Evolutionary conservation across 2,113 vertebrate genomes (phyloP).

Genomic region (Sitta europaea): DNA sequence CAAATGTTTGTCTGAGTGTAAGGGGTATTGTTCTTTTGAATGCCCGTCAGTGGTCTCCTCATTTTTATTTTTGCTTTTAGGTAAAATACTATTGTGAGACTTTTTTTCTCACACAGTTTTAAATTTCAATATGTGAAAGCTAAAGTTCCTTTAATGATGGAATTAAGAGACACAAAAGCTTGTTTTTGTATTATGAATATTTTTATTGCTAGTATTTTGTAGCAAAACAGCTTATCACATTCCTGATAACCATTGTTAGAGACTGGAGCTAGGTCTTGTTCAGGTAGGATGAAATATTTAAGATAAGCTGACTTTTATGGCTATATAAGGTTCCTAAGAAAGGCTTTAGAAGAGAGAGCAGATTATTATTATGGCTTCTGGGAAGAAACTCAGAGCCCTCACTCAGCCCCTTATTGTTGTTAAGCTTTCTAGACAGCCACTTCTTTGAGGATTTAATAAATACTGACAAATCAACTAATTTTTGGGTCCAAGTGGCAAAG

Average conservation of each 20-base stretch:
- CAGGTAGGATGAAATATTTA: background rate
- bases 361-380: background rate
- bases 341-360: background rate
- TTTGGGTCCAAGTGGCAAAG: background rate
- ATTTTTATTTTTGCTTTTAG: background rate
- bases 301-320: background rate
- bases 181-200: background rate
- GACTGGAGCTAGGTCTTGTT: background rate
- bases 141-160: background rate
- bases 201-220: background rate
- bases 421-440: background rate
- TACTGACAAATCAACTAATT: background rate
- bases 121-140: background rate
- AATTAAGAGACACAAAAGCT: background rate
- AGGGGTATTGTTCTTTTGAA: background rate
- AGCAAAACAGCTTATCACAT: background rate
- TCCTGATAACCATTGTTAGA: background rate
- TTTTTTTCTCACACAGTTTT: background rate
- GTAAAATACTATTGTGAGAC: background rate
- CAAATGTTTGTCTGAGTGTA: background rate
- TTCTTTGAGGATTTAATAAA: background rate
- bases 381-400: background rate
- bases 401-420: background rate
- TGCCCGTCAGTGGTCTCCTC: fast-evolving
- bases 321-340: background rate